These are phyloP conservation scores for Burhinus bistriatus DNA, from an alignment of 2,113 vertebrate genomes.

Conservation along the genomic window DNA sequence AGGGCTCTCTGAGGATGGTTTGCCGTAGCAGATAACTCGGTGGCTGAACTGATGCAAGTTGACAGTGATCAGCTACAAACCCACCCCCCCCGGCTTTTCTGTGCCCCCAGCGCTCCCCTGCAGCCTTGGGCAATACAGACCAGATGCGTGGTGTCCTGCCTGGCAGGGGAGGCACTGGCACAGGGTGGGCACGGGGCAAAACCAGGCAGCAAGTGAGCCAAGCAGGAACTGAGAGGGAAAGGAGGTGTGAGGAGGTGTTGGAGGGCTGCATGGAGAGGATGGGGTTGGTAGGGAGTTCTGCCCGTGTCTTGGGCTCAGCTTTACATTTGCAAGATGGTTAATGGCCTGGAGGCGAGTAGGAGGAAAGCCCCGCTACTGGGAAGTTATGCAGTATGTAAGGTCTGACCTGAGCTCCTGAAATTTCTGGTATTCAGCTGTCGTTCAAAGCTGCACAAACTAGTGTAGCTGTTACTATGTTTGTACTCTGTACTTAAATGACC, in stretches of 20 bases:
- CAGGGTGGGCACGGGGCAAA: neutral
- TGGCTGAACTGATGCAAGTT: neutral
- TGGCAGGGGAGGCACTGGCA: neutral
- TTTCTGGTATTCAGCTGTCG: neutral
- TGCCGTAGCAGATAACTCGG: neutral
- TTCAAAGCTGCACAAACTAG: neutral
- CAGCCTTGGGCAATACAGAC: neutral
- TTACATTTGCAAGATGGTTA: neutral
- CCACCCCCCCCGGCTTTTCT: neutral
- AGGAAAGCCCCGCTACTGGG: fast-evolving
- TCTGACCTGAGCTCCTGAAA: neutral
- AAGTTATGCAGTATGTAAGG: neutral
- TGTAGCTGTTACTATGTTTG: neutral
- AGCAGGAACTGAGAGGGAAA: neutral
- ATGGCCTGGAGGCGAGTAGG: neutral
- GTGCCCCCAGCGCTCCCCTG: neutral
- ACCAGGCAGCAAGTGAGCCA: neutral
- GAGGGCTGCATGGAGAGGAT: neutral
- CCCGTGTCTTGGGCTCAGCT: neutral
- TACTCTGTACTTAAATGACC: neutral
- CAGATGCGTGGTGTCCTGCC: neutral
- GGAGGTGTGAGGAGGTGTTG: neutral
- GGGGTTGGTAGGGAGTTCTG: neutral
- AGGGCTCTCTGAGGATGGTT: neutral
- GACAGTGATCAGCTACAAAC: neutral